phyloP scores from a whole-genome alignment of 2,888 invertebrate species.

The Phaonia tiefii region DNA sequence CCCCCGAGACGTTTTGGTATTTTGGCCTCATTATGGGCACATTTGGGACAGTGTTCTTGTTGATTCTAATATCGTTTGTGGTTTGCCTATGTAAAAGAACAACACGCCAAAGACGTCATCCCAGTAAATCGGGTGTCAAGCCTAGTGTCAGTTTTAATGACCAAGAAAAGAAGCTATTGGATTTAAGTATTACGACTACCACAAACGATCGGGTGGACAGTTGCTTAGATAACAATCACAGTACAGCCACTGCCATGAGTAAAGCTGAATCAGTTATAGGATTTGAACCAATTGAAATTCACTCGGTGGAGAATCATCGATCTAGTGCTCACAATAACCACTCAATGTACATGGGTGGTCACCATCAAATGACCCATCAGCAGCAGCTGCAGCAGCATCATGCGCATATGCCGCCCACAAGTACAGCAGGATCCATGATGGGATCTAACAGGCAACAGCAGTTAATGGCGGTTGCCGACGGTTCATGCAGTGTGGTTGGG shows the following conservation, averaged over 20 bases:
- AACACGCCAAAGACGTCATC: conserved; percentile 81
- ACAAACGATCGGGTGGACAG: conserved; percentile 84
- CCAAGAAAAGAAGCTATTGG: conserved; percentile 92
- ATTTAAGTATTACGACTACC: conserved; percentile 89
- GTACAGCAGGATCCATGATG: conserved; percentile 58
- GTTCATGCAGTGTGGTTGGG: conserved; percentile 77
- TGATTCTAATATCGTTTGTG: conserved; percentile 84
- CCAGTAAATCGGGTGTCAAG: conserved; percentile 86
- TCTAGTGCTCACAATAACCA: conserved; percentile 68
- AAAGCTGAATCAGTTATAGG: conserved; percentile 82
- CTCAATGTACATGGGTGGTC: conserved; percentile 65
- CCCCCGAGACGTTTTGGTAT: conserved; percentile 90
- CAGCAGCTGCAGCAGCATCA: conserved; percentile 69
- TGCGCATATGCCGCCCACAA: conserved; percentile 65
- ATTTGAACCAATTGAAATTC: conserved; percentile 84
- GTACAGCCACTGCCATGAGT: conserved; percentile 80
- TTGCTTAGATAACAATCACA: conserved; percentile 83
- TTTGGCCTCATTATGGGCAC: conserved; percentile 87
- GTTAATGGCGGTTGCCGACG: conserved; percentile 76
- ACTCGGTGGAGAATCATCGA: conserved; percentile 82
- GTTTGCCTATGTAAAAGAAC: conserved; percentile 82
- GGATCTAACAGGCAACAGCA: conserved; percentile 71
- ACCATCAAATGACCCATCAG: conserved; percentile 68
- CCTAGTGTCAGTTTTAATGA: conserved; percentile 92
- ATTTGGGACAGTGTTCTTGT: conserved; percentile 84